These are phyloP conservation scores for Campaea margaritaria DNA, from an alignment of 2,888 invertebrate genomes.

Conservation along the genomic window DNA sequence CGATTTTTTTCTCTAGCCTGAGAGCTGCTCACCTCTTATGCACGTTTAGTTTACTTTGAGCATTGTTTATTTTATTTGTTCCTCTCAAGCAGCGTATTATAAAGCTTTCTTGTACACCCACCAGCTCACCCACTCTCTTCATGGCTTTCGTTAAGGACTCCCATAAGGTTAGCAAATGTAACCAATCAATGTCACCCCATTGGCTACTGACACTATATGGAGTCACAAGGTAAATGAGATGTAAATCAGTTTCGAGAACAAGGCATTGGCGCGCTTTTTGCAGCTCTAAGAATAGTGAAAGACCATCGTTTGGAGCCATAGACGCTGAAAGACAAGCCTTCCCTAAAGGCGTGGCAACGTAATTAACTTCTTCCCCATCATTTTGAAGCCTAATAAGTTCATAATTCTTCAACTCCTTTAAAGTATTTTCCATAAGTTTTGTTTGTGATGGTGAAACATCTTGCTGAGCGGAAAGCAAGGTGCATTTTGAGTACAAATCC, in stretches of 20 bases:
- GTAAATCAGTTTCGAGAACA: slow-evolving; percentile 97
- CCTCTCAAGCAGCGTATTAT: slow-evolving; percentile 91
- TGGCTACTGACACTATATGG: slow-evolving; percentile 95
- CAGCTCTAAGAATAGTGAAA: slow-evolving; percentile 94
- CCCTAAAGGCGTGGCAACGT: slow-evolving; percentile 93
- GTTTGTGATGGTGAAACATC: slow-evolving; percentile 55
- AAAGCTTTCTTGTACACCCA: slow-evolving; percentile 95
- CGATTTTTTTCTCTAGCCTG: neutral
- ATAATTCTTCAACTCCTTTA: slow-evolving; percentile 90
- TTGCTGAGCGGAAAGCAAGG: slow-evolving; percentile 84
- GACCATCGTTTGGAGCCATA: slow-evolving; percentile 97
- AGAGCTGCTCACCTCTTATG: slow-evolving; percentile 84
- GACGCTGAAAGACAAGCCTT: slow-evolving; percentile 97
- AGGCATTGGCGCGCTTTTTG: slow-evolving; percentile 95
- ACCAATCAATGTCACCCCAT: slow-evolving; percentile 92
- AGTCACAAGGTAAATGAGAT: slow-evolving; percentile 97
- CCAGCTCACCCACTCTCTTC: slow-evolving; percentile 94
- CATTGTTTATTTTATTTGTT: slow-evolving; percentile 84
- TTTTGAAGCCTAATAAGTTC: slow-evolving; percentile 91
- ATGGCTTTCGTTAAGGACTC: slow-evolving; percentile 91
- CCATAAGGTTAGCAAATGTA: slow-evolving; percentile 92
- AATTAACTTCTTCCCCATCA: slow-evolving; percentile 78
- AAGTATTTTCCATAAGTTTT: slow-evolving; percentile 77
- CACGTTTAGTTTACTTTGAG: slow-evolving; percentile 84
- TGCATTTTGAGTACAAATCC: slow-evolving; percentile 91